phyloP scores from a whole-genome alignment of 2,888 invertebrate species.

The Pollenia amentaria region DNA sequence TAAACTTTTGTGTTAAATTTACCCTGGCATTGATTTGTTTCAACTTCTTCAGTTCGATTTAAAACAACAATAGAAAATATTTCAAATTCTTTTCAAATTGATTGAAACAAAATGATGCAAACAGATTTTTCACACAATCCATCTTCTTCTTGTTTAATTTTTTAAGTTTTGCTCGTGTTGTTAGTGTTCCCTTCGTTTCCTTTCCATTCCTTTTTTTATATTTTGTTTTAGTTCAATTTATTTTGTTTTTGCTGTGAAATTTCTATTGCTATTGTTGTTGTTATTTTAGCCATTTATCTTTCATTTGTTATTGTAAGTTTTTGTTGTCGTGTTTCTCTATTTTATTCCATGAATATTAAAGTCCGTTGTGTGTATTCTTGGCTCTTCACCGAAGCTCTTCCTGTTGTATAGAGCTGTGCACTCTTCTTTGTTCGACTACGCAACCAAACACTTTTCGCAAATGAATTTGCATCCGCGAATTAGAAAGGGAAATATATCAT shows the following conservation, averaged over 20 bases:
- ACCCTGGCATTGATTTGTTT: conserved; percentile 25
- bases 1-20: conserved; percentile 11
- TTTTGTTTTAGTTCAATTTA: conserved; percentile 19
- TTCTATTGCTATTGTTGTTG: not conserved
- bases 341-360: conserved; percentile 32
- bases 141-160: conserved; percentile 26
- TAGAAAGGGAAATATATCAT: not conserved
- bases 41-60: conserved; percentile 28
- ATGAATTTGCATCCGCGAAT: not conserved
- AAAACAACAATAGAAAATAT: conserved; percentile 44
- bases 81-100: conserved; percentile 51
- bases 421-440: not conserved
- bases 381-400: not conserved
- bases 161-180: not conserved
- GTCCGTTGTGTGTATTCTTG: not conserved
- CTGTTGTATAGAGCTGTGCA: not conserved
- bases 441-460: not conserved
- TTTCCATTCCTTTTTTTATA: too few relatives aligned
- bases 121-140: conserved; percentile 27
- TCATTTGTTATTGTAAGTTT: conserved; percentile 1
- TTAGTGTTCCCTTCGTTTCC: too few relatives aligned
- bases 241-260: not conserved
- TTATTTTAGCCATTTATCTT: conserved; percentile 25
- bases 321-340: not conserved
- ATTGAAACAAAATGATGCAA: conserved; percentile 53